Base-by-base conservation (phyloP, 1,140 invertebrate genomes). In the Coboldia fuscipes region DNA sequence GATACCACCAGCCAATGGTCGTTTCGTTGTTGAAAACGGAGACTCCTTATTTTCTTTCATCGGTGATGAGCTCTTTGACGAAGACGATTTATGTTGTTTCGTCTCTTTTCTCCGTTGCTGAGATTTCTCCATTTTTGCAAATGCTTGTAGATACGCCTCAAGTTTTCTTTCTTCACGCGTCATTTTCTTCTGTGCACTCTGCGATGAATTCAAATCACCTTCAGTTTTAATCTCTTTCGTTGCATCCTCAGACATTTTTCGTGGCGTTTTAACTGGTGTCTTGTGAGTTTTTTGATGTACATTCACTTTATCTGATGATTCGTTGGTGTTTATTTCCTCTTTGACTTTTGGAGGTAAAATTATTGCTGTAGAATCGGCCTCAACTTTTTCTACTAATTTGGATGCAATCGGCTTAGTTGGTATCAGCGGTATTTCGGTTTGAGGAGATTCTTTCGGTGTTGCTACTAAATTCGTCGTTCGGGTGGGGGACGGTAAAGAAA, bases 161-260 rank as follows among this genome's bases (percentile, higher is more conserved):
- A 97, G 75, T 60, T 97, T 97, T n/a, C 86, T 66, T 47, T 97
- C 89, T 56, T 97, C 90, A 3, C 86, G 60, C 3, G 81, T 83
- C 75, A 83, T 57, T 32, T 59, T 48, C 2, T 42, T 17, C 9
- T 26, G 18, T 7, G 36, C 31, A 19, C 32, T 35, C 16, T 42
- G 37, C 23, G 41, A n/a, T n/a, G n/a, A 23, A 12, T 29, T 7
- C 19, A 39, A 36, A 19, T 37, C 37, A 14, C 16, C 32, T 32
- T 41, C 37, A 19, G 23, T 19, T 31, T 41, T 36, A 19, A 34
- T 33, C 33, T 45, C 41, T 19, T 31, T 23, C 9, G 32, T 24
- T 27, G 34, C 12, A 32, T n/a, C 36, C 18, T 23, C 30, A 28
- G 22, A 9, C 12, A 24, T 18, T 23, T 27, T 29, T 33, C 39